Evolutionary conservation across 2,113 vertebrate genomes (phyloP).

Genomic region (Murina feae): DNA sequence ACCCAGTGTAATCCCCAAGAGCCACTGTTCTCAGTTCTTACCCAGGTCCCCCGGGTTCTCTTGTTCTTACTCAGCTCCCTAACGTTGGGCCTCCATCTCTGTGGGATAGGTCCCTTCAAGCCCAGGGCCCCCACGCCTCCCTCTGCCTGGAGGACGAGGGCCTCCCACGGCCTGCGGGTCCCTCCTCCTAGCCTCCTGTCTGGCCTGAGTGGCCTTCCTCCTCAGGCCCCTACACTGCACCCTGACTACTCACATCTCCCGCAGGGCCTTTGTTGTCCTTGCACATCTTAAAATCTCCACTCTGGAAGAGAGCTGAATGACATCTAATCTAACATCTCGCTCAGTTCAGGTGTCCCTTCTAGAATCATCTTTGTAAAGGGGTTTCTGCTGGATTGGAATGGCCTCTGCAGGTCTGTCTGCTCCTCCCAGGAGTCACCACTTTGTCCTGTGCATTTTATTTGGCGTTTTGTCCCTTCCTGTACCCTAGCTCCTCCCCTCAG

Average conservation of each 20-base stretch:
- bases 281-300: background rate
- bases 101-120: too few relatives aligned
- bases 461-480: too few relatives aligned
- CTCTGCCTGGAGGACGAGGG: background rate
- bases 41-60: too few relatives aligned
- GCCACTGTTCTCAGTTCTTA: too few relatives aligned
- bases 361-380: background rate
- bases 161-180: background rate
- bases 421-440: background rate
- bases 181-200: fast-evolving
- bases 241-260: background rate
- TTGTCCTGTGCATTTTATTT: background rate
- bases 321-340: too few relatives aligned
- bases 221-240: background rate
- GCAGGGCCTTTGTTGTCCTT: too few relatives aligned
- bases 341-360: background rate
- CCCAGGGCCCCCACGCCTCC: background rate
- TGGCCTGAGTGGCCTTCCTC: background rate
- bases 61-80: background rate
- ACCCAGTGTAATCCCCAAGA: background rate
- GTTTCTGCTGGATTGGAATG: background rate
- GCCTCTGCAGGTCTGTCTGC: background rate
- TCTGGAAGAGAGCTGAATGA: background rate
- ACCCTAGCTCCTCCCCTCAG: background rate
- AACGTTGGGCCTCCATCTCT: background rate